Conservation (phyloP, 2,797 vertebrate species). For the Loriculus beryllinus region DNA sequence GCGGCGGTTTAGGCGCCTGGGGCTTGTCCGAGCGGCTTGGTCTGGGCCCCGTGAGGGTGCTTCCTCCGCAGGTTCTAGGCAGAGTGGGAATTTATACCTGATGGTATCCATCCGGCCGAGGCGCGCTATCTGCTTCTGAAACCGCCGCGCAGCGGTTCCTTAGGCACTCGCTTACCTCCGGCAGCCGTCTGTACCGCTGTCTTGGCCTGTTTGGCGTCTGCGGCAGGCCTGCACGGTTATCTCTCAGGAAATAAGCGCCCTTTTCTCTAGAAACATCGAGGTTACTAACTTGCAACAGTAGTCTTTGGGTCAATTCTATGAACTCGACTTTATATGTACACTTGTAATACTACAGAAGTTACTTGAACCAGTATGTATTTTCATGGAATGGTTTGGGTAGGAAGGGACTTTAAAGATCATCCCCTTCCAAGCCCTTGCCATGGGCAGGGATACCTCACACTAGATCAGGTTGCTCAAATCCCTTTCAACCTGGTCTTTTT, state of each 20-base stretch:
- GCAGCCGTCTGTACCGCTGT: background rate
- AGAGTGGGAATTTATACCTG: rapidly evolving
- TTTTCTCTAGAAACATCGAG: rapidly evolving
- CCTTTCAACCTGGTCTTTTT: background rate
- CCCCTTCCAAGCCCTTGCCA: background rate
- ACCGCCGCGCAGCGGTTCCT: background rate
- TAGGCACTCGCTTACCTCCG: background rate
- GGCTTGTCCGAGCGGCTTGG: background rate
- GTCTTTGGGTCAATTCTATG: background rate
- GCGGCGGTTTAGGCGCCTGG: background rate
- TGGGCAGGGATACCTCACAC: background rate
- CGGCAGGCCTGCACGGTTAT: rapidly evolving
- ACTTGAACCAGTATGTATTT: rapidly evolving
- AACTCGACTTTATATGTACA: rapidly evolving
- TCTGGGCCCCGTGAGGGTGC: background rate
- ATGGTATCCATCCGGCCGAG: rapidly evolving
- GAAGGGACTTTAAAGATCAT: background rate
- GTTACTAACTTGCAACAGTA: rapidly evolving
- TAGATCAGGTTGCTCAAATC: background rate
- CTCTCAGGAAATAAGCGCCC: rapidly evolving
- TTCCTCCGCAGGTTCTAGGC: too few species aligned
- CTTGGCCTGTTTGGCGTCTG: background rate
- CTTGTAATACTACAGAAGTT: rapidly evolving
- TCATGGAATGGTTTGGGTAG: background rate
- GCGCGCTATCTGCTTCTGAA: rapidly evolving